These are phyloP conservation scores for Choristoneura rosaceana DNA, from an alignment of 2,888 invertebrate genomes.

Conservation along the genomic window DNA sequence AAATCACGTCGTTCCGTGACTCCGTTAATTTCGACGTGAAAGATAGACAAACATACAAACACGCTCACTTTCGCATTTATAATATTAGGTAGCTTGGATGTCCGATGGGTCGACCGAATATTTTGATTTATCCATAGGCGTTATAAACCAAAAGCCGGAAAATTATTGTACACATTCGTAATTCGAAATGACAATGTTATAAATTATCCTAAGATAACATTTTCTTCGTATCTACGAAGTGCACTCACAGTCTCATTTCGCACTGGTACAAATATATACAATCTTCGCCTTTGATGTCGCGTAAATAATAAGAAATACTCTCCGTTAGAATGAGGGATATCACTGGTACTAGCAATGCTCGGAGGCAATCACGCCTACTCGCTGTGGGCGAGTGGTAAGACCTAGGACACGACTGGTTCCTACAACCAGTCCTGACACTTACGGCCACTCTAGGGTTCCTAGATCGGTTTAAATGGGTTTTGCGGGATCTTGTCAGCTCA, in stretches of 20 bases:
- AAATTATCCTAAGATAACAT: not conserved
- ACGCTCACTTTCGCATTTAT: too few relatives aligned
- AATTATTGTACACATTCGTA: too few relatives aligned
- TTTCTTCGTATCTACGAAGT: not conserved
- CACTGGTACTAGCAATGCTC: constrained; percentile 46
- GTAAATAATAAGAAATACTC: constrained; percentile 55
- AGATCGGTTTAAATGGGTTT: constrained; percentile 9
- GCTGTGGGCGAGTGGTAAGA: constrained; percentile 33
- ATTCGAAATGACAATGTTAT: too few relatives aligned
- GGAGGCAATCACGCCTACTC: constrained; percentile 53
- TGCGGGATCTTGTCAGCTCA: not conserved
- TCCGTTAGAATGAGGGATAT: constrained; percentile 50
- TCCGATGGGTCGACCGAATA: too few relatives aligned
- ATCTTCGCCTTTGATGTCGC: constrained; percentile 48
- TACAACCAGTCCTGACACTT: constrained; percentile 41
- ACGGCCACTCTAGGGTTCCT: not conserved
- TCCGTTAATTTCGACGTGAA: too few relatives aligned
- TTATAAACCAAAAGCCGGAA: too few relatives aligned
- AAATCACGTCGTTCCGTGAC: too few relatives aligned
- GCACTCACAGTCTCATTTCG: not conserved
- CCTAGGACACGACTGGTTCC: constrained; percentile 41
- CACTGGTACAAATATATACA: constrained; percentile 8
- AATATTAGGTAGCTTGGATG: too few relatives aligned
- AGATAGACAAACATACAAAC: too few relatives aligned
- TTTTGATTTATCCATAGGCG: too few relatives aligned